A percentile compares a stretch with the other conserved stretches of the same genome.
phyloP scores from a whole-genome alignment of 2,797 vertebrate genomes.

The Ceyx erithaca region DNA sequence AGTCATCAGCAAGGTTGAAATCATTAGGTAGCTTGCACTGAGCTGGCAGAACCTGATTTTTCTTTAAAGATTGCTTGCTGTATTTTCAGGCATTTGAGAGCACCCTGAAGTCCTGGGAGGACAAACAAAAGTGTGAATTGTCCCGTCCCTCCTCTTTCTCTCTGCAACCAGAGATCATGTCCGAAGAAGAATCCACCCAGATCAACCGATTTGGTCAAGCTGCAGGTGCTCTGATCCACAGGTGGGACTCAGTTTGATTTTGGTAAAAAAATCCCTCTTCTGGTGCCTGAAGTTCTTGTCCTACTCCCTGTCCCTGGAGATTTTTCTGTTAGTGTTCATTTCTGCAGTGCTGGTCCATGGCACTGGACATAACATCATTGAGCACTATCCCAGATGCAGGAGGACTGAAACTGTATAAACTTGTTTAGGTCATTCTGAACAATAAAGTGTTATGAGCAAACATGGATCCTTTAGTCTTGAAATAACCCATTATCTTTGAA shows the following conservation, averaged over 20 bases:
- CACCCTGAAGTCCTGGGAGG: constrained; percentile 97
- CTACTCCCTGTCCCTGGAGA: background rate
- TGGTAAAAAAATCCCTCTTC: background rate
- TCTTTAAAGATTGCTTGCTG: background rate
- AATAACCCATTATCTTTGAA: background rate
- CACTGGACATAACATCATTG: background rate
- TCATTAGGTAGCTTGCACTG: background rate
- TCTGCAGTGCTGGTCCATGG: background rate
- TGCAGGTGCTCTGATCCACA: constrained; percentile 92
- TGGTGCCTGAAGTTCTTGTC: background rate
- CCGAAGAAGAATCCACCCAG: constrained; percentile 90
- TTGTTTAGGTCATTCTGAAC: background rate
- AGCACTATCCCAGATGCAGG: background rate
- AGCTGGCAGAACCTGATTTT: background rate
- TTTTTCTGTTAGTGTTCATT: background rate
- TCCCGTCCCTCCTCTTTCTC: constrained; percentile 84
- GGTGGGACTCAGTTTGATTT: constrained; percentile 72
- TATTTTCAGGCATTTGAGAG: constrained; percentile 90
- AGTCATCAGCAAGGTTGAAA: background rate
- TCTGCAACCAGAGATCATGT: constrained; percentile 88
- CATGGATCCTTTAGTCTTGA: background rate
- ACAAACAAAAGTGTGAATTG: constrained; percentile 95
- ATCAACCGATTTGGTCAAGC: constrained; percentile 91
- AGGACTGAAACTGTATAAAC: background rate
- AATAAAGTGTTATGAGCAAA: background rate